Base-by-base conservation (phyloP, 37 sponge, comb jelly and placozoan species). In the Spongilla lacustris region DNA sequence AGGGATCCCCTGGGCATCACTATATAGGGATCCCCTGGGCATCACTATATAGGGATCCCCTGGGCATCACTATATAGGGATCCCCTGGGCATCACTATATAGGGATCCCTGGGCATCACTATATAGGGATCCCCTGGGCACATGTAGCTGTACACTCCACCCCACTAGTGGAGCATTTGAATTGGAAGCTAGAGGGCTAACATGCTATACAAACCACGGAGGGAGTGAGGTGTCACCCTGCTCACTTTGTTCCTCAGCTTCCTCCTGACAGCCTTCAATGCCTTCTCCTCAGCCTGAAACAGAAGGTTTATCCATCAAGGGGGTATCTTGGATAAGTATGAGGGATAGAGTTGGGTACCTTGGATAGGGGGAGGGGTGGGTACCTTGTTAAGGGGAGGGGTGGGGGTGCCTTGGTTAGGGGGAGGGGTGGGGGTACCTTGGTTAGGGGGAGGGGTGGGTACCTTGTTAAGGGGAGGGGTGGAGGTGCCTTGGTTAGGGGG, bases 201-300 rank as follows among this genome's bases (percentile, higher is more conserved):
- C n/a, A n/a, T n/a, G 21, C 11, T 8, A 17, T 58, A 17, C 14
- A 19, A 17, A 17, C 11, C 14, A 58, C 1, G 58, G 21, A 13
- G 58, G 58, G 1, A 17, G 58, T 58, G 21, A 19, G 27, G 26
- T 28, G 26, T 2, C 25, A 29, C 3, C 32, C 6, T 6, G 6
- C 37, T 58, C 48, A 93, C 94, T 67, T 93, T 93, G 87, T 93
- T 93, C 38, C 94, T 83, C 22, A 93, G 67, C 76, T 93, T 93
- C 36, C 91, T 83, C 2, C 94, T 72, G 17, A 93, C 94, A 84
- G 66, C 73, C 33, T 81, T 86, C 72, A 93, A 58, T 49, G 91
- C 91, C 75, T 93, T 90, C 67, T 93, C 94, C 49, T 93, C 94
- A 24, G 34, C 49, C 93, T 92, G 29, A 24, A 2, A 30, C 21